Percentiles rank a stretch among this genome's conserved stretches.
Evolutionary conservation across 2,113 vertebrate species (phyloP).

Genomic region (Edolisoma coerulescens): DNA sequence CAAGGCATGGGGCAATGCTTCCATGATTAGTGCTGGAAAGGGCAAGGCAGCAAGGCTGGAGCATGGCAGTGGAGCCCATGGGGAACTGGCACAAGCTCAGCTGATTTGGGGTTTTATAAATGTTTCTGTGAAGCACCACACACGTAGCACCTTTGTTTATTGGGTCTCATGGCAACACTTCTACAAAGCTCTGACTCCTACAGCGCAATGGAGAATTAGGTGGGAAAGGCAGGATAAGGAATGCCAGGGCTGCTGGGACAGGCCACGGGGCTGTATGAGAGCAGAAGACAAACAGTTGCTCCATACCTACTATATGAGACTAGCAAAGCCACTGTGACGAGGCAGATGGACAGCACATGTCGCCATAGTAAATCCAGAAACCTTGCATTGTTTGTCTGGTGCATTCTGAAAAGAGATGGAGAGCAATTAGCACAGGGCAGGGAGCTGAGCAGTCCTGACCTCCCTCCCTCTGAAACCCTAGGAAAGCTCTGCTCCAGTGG

Average conservation of each 20-base stretch:
- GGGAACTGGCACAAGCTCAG: not conserved
- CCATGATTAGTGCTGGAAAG: not conserved
- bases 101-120: not conserved
- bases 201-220: rapidly evolving
- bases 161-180: not conserved
- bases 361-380: conserved; percentile 98
- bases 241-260: not conserved
- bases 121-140: not conserved
- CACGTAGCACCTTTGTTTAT: not conserved
- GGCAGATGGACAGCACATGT: conserved; percentile 89
- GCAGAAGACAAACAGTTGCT: not conserved
- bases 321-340: conserved; percentile 86
- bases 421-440: conserved; percentile 27
- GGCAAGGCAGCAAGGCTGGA: not conserved
- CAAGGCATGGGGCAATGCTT: not conserved
- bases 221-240: not conserved
- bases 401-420: conserved; percentile 84
- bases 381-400: conserved; percentile 98
- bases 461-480: not conserved
- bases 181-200: not conserved
- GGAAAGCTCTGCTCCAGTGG: not conserved
- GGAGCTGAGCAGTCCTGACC: not conserved
- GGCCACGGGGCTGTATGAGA: not conserved
- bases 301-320: conserved; percentile 97
- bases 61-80: not conserved